Evolutionary conservation across 2,888 invertebrate genomes (phyloP), one percentile per base, ranked within the genome.

Genomic region (Ornithoptera priamus): DNA sequence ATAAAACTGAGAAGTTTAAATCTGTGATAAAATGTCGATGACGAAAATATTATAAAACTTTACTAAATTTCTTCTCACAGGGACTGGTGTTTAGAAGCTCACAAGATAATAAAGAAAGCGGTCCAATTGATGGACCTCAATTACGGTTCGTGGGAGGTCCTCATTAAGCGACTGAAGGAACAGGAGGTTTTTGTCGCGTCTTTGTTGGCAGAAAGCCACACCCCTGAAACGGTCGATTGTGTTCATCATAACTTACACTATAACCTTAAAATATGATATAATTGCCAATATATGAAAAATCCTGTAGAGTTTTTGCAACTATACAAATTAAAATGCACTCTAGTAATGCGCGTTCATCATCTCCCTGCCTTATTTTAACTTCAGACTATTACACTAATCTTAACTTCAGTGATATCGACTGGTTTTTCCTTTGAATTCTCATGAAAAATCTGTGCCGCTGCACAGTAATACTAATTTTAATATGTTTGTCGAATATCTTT

Each of bases 101-200:
- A 88, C 69, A 89, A 90, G 75, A 90, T 92, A 72, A 81, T 93
- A 18, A 89, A 90, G 72, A 92, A 92, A 69, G 93, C 93, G 0
- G 83, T 91, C 0, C 89, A 93, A 67, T 84, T 94, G 71, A 87
- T 93, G 80, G 89, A 92, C 53, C 81, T 94, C 8, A 92, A 93
- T 78, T 93, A 93, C 75, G 94, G 94, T 0, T 78, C 87, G 0
- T 94, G 94, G 94, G 92, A 91, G 75, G 83, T 85, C 0, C 77
- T 87, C 39, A 91, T 89, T 62, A 81, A 80, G 64, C 85, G 91
- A 59, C 87, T 94, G 22, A 76, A 75, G 18, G 81, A 84, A 2
- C 93, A 93, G 58, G 91, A 91, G 73, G 73, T 79, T 0, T 76
- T 88, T 0, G 81, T 93, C 0, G 87, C 85, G 0, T 77, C 82